These are phyloP conservation scores for Pentalonia nigronervosa DNA, from an alignment of 1,140 invertebrate species.

Conservation along the genomic window DNA sequence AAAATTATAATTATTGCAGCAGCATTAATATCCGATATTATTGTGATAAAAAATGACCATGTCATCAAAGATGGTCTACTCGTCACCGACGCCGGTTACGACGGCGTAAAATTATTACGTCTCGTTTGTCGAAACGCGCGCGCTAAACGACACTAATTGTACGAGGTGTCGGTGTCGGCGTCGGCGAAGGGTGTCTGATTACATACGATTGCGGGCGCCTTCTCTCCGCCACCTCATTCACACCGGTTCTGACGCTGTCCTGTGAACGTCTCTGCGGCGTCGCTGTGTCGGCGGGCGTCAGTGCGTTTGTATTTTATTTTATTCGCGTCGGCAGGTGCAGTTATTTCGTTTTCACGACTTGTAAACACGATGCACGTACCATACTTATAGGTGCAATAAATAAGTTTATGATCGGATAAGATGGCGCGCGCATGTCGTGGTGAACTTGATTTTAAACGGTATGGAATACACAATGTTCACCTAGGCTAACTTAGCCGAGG, in stretches of 20 bases:
- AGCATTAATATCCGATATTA: too few relatives aligned
- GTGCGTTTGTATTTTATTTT: neutral
- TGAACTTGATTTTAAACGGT: neutral
- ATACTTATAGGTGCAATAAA: neutral
- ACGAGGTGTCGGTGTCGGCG: conserved; percentile 39
- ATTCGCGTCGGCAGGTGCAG: conserved; percentile 18
- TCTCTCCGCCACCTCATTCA: neutral
- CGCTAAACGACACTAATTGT: conserved; percentile 50
- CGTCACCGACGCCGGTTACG: neutral
- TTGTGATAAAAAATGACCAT: conserved; percentile 7
- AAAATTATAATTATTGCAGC: too few relatives aligned
- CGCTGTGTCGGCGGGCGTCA: neutral
- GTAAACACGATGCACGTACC: neutral
- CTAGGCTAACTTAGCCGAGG: too few relatives aligned
- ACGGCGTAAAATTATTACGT: conserved; percentile 37
- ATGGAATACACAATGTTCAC: neutral
- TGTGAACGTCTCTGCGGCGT: neutral
- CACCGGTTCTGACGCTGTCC: neutral
- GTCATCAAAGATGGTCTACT: conserved; percentile 20
- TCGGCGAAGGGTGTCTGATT: conserved; percentile 48
- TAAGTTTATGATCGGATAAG: conserved; percentile 6
- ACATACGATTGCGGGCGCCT: neutral
- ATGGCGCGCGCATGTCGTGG: neutral
- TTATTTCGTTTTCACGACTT: neutral
- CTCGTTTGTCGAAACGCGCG: neutral